phyloP scores from a whole-genome alignment of 1,140 invertebrate genomes.

The Glomeris maerens region DNA sequence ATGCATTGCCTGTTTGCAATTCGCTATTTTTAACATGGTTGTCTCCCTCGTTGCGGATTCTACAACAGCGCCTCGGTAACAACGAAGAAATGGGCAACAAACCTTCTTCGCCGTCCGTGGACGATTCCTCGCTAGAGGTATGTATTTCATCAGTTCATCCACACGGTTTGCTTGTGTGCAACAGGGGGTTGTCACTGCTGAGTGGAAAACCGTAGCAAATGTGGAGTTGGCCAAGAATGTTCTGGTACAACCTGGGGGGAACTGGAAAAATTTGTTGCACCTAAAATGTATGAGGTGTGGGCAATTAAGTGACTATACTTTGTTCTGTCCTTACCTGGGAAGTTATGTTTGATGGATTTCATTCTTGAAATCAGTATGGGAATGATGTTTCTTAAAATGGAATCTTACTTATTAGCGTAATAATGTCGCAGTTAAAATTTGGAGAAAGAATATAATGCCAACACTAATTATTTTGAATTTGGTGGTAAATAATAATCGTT shows the following conservation, averaged over 20 bases:
- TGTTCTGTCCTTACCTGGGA: no score
- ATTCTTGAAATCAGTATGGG: no score
- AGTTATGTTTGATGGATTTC: no score
- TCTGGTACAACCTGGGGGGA: not conserved
- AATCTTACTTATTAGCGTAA: no score
- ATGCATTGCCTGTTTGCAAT: conserved; percentile 10
- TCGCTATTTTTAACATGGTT: conserved; percentile 1
- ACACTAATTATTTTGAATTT: no score
- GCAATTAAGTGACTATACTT: no score
- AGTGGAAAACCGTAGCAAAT: not conserved
- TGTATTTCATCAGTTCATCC: no score
- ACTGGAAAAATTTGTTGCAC: not conserved
- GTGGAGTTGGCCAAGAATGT: not conserved
- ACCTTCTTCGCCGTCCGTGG: conserved; percentile 10
- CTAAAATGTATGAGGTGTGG: not conserved
- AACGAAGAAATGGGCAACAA: conserved; percentile 22
- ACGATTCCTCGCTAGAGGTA: no score
- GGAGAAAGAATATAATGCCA: no score
- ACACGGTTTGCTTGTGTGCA: not conserved
- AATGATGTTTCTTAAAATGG: no score
- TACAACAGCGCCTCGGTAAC: conserved; percentile 16
- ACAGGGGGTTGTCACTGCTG: not conserved
- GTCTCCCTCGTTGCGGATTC: conserved; percentile 6
- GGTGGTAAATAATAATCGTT: no score
- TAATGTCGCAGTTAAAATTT: no score